Base-by-base conservation (phyloP, 1,140 invertebrate genomes). In the Chlorops oryzae region DNA sequence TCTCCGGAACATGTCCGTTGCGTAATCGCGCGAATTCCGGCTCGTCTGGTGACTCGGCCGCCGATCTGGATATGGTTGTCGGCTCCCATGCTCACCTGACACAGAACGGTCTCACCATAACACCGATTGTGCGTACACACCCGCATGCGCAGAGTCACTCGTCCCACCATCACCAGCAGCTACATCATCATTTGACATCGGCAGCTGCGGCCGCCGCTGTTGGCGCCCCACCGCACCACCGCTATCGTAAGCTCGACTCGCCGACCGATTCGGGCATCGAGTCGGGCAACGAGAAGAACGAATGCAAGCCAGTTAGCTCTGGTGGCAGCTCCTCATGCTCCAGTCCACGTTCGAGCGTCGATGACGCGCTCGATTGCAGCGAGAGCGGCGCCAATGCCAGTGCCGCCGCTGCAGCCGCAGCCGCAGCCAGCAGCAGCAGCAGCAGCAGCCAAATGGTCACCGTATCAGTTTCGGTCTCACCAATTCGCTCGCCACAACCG, bases 201-300 rank as follows among this genome's bases (percentile, higher is more conserved):
- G 65, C 57, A 20, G 51, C 58, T 12, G 52, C 41, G n/a, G n/a
- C n/a, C n/a, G n/a, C n/a, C n/a, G n/a, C n/a, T n/a, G n/a, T n/a
- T n/a, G n/a, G n/a, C n/a, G n/a, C n/a, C n/a, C 18, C 74, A 74
- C 22, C 77, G 77, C 50, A 13, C 17, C 44, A 45, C 73, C 77
- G 81, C 22, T 86, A 88, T 66, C 79, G 88, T 25, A 90, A 92
- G 62, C 75, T 92, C 24, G 90, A 93, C 62, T 92, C 88, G 5
- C 90, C 90, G 9, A 90, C 85, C 53, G 92, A 95, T 73, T 93
- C 90, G 35, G 92, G 91, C 24, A 93, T 94, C 58, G 90, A 94
- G 66, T 89, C 86, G 2, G 90, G 90, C n/a, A 91, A 90, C 32
- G 88, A 91, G 73, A 90, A 88, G 58, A 86, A 88, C 57, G 87